Conservation (phyloP, 2,113 vertebrate species). For the Candoia aspera region DNA sequence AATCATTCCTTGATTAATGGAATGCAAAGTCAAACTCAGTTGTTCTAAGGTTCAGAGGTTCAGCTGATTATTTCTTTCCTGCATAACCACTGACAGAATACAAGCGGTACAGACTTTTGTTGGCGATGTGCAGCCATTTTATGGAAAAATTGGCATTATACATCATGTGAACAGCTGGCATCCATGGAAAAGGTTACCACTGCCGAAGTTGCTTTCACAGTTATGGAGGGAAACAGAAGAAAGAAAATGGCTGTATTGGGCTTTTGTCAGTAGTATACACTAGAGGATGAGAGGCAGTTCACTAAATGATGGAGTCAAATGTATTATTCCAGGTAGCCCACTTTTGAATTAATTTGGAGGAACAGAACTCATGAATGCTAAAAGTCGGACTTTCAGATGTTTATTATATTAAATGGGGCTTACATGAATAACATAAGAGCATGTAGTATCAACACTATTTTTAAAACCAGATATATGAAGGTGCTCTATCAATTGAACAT, state of each 20-base stretch:
- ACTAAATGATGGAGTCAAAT: background rate
- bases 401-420: background rate
- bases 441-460: background rate
- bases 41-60: background rate
- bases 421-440: background rate
- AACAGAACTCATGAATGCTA: conserved; percentile 33
- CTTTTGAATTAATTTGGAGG: conserved; percentile 33
- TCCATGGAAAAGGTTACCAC: background rate
- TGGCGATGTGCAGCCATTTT: background rate
- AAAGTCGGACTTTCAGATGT: conserved; percentile 22
- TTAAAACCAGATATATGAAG: background rate
- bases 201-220: background rate
- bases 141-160: background rate
- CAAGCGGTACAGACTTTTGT: background rate
- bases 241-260: background rate
- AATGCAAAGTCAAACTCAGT: background rate
- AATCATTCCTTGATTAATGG: background rate
- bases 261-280: background rate
- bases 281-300: background rate
- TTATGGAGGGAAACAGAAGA: background rate
- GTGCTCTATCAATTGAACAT: background rate
- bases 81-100: background rate
- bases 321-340: background rate
- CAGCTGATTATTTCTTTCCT: background rate
- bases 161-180: background rate